Percentiles rank a stretch among this genome's conserved stretches.
phyloP scores from a whole-genome alignment of 2,797 vertebrate species.

The Neoniphon sammara region DNA sequence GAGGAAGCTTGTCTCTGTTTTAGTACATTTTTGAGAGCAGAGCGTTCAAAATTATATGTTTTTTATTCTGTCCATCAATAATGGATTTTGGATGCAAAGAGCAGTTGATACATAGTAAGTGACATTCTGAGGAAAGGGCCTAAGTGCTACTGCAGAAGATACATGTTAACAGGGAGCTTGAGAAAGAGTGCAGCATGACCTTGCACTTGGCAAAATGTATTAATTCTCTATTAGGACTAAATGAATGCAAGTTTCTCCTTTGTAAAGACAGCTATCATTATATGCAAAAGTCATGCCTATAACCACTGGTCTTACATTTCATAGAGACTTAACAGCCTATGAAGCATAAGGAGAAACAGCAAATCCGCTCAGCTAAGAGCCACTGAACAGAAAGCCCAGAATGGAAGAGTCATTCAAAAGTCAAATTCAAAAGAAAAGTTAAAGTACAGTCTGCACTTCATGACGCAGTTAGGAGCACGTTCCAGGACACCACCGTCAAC shows the following conservation, averaged over 20 bases:
- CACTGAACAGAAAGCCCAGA: neutral
- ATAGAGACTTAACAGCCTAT: neutral
- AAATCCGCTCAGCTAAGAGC: neutral
- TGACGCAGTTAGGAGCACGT: no score
- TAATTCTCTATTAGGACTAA: neutral
- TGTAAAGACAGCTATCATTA: neutral
- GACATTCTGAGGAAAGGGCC: neutral
- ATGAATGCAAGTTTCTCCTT: neutral
- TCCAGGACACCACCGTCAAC: no score
- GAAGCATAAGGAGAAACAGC: neutral
- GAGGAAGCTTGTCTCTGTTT: slow-evolving; percentile 54
- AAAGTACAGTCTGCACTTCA: no score
- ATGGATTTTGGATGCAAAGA: slow-evolving; percentile 18
- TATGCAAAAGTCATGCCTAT: neutral
- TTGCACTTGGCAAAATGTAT: slow-evolving; percentile 3
- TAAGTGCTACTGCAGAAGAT: no score
- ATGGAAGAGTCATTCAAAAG: no score
- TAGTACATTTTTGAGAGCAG: slow-evolving; percentile 34
- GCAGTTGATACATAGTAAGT: neutral
- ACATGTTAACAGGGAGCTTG: neutral
- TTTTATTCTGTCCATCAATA: slow-evolving; percentile 34
- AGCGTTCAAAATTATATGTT: slow-evolving; percentile 50
- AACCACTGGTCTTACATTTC: slow-evolving; percentile 4
- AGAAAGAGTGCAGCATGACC: neutral
- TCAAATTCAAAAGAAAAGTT: no score